A percentile compares a stretch with the other conserved stretches of the same genome.
Conservation (phyloP, 1,140 invertebrate genomes). For the Platyscapa corneri region DNA sequence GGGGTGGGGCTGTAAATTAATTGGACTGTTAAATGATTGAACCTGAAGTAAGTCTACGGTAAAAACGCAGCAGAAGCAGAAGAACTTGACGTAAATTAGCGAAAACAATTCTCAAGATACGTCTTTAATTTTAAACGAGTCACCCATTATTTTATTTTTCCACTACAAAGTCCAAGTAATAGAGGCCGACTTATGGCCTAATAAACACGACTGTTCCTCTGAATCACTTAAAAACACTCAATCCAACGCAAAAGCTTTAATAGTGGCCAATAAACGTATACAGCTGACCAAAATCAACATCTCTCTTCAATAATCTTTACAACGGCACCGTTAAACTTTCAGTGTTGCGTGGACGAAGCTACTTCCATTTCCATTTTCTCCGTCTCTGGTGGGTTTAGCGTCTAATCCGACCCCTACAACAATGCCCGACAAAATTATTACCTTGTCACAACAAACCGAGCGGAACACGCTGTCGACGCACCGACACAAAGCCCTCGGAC, state of each 20-base stretch:
- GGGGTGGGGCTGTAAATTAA: no score
- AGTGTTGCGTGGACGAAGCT: background rate
- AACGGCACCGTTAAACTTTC: constrained; percentile 40
- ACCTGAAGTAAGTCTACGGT: no score
- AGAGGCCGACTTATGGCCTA: background rate
- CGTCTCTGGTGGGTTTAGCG: background rate
- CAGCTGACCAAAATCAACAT: background rate
- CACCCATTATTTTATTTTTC: constrained; percentile 28
- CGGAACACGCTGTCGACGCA: constrained; percentile 32
- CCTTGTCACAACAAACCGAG: constrained; percentile 57
- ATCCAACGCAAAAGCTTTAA: constrained; percentile 16
- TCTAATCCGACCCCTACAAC: constrained; percentile 48
- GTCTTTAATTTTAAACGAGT: constrained; percentile 20
- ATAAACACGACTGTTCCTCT: background rate
- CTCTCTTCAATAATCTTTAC: constrained; percentile 36
- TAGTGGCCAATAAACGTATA: background rate
- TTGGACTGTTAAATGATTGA: no score
- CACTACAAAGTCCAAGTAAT: constrained; percentile 9
- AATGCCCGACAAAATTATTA: constrained; percentile 55
- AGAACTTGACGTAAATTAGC: background rate
- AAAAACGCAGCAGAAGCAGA: no score
- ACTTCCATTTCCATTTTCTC: background rate
- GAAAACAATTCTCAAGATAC: background rate
- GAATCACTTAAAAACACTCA: constrained; percentile 17
- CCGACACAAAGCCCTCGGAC: background rate